These are phyloP conservation scores for Microctonus aethiopoides DNA, from an alignment of 2,888 invertebrate genomes.

Conservation along the genomic window DNA sequence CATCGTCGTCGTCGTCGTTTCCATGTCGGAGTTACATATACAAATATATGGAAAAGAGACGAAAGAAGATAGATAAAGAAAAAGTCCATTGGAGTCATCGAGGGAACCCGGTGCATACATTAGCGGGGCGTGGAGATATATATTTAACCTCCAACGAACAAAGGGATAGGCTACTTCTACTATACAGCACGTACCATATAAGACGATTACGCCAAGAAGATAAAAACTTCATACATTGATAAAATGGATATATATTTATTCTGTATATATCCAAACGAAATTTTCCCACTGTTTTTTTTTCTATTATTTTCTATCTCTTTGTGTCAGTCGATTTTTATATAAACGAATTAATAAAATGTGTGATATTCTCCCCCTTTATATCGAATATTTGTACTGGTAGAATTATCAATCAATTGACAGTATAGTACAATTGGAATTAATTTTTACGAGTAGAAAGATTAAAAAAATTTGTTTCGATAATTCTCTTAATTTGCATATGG, in stretches of 20 bases:
- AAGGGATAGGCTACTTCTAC: slow-evolving; percentile 52
- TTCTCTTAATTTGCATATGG: no score
- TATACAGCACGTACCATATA: slow-evolving; percentile 51
- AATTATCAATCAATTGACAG: no score
- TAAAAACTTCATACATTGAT: slow-evolving; percentile 35
- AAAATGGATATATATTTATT: background rate
- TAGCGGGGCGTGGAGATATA: slow-evolving; percentile 53
- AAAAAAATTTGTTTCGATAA: no score
- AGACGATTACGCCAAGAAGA: slow-evolving; percentile 54
- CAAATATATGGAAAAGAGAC: slow-evolving; percentile 10
- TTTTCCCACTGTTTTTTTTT: background rate
- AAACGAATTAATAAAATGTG: background rate
- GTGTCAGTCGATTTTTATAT: no score
- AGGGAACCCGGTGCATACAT: slow-evolving; percentile 59
- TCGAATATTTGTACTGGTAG: no score
- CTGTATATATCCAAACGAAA: background rate
- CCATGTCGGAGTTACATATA: background rate
- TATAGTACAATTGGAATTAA: no score
- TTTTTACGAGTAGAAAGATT: no score
- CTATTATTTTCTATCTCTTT: background rate
- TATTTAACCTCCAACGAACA: slow-evolving; percentile 47
- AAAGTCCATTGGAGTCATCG: slow-evolving; percentile 55
- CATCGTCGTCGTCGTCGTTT: slow-evolving; percentile 36
- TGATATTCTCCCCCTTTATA: background rate
- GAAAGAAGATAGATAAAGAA: slow-evolving; percentile 37